A percentile compares a stretch with the other conserved stretches of the same genome.
These are phyloP conservation scores for Lepidurus packardi DNA, from an alignment of 1,140 invertebrate species.

Conservation along the genomic window DNA sequence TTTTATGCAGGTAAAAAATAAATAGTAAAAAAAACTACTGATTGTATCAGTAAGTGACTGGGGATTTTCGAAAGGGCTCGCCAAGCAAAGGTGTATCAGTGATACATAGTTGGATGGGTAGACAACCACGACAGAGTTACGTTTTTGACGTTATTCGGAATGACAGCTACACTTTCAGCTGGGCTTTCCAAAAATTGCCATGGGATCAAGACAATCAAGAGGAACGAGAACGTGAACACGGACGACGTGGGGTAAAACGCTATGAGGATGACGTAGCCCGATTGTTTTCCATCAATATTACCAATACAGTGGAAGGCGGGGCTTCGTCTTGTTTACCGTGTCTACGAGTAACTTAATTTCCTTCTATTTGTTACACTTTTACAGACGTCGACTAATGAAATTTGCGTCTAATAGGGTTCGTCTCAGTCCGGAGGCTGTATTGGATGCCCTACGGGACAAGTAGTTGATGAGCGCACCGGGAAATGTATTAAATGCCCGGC, in stretches of 20 bases:
- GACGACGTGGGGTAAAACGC: background rate
- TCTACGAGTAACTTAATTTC: constrained; percentile 43
- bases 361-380: background rate
- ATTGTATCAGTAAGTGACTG: background rate
- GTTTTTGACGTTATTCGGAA: constrained; percentile 47
- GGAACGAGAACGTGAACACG: background rate
- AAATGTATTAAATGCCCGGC: constrained; percentile 48
- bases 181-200: constrained; percentile 53
- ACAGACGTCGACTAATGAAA: constrained; percentile 22
- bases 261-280: constrained; percentile 42
- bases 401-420: constrained; percentile 1
- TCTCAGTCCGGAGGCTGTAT: background rate
- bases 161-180: constrained; percentile 50
- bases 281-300: constrained; percentile 54
- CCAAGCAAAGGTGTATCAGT: constrained; percentile 44
- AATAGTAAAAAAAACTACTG: background rate
- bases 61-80: constrained; percentile 40
- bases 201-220: constrained; percentile 40
- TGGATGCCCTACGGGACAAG: background rate
- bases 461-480: constrained; percentile 35
- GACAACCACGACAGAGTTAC: constrained; percentile 43
- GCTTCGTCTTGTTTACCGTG: constrained; percentile 52
- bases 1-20: constrained; percentile 49
- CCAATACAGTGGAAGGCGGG: constrained; percentile 56
- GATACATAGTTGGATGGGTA: constrained; percentile 47